Evolutionary conservation across 1,140 invertebrate genomes (phyloP).

Genomic region (Caenorhabditis remanei): DNA sequence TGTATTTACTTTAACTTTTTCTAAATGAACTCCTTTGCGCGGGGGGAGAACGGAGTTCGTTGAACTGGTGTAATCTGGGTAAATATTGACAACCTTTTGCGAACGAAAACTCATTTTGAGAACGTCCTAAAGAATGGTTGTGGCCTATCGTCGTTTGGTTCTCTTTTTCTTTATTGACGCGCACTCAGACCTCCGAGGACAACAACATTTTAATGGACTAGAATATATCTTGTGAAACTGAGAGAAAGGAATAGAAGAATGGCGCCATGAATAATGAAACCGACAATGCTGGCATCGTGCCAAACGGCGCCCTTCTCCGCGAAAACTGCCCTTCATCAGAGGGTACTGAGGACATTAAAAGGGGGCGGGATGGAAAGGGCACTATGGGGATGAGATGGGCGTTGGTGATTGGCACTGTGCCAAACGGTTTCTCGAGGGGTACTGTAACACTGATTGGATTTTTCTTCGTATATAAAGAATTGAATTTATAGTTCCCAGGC

Average conservation of each 20-base stretch:
- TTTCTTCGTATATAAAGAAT: conserved; percentile 2
- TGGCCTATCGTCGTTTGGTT: neutral
- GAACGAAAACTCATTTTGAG: conserved; percentile 18
- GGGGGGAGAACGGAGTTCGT: conserved; percentile 27
- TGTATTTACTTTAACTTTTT: conserved; percentile 24
- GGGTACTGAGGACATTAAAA: neutral
- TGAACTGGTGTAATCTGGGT: conserved; percentile 20
- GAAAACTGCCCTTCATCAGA: neutral
- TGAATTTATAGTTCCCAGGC: neutral
- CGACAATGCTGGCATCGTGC: conserved; percentile 12
- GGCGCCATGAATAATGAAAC: conserved; percentile 39
- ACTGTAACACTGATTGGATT: conserved; percentile 42
- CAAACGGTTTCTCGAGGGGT: neutral
- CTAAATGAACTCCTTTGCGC: conserved; percentile 6
- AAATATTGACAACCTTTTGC: conserved; percentile 15
- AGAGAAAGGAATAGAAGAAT: neutral
- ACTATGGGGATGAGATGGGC: neutral
- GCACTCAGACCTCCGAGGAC: neutral
- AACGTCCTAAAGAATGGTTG: conserved; percentile 14
- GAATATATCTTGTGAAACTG: neutral
- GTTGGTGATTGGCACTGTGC: neutral
- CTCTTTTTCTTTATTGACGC: neutral
- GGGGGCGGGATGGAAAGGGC: neutral
- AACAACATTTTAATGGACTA: neutral
- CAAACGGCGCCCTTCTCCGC: neutral